phyloP scores from a whole-genome alignment of 2,888 invertebrate genomes.

The Dimorphilus gyrociliatus region DNA sequence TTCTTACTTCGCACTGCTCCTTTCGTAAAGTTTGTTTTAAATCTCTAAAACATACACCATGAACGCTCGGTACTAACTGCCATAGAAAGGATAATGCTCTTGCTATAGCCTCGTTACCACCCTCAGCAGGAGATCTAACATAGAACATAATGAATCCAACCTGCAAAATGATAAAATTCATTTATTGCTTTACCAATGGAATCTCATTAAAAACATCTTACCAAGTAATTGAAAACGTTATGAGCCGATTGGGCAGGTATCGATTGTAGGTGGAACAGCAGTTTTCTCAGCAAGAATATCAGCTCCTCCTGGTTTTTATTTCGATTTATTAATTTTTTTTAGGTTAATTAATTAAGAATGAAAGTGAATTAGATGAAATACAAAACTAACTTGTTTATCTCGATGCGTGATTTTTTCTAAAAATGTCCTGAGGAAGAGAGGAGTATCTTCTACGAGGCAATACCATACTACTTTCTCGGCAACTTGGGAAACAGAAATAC shows the following conservation, averaged over 20 bases:
- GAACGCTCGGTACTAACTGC: slow-evolving; percentile 92
- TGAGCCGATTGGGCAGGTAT: slow-evolving; percentile 87
- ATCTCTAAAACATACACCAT: slow-evolving; percentile 98
- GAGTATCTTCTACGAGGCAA: slow-evolving; percentile 92
- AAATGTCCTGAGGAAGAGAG: slow-evolving; percentile 82
- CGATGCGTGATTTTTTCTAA: slow-evolving; percentile 68
- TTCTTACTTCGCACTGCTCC: slow-evolving; percentile 83
- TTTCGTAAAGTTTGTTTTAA: slow-evolving; percentile 92
- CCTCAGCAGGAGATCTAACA: slow-evolving; percentile 84
- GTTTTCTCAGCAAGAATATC: slow-evolving; percentile 73
- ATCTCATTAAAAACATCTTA: slow-evolving; percentile 14
- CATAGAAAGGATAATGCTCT: slow-evolving; percentile 84
- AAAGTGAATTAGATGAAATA: no score
- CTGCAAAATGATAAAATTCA: slow-evolving; percentile 19
- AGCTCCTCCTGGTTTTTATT: slow-evolving; percentile 71
- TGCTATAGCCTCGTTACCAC: slow-evolving; percentile 80
- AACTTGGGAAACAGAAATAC: slow-evolving; percentile 83
- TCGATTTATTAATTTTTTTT: no score
- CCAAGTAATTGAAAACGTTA: slow-evolving; percentile 92
- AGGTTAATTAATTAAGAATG: no score
- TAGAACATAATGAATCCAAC: slow-evolving; percentile 98
- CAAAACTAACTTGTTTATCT: slow-evolving; percentile 28
- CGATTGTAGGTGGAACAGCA: slow-evolving; percentile 78
- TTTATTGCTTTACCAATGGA: slow-evolving; percentile 1
- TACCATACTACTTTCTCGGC: slow-evolving; percentile 95